A percentile compares a stretch with the other conserved stretches of the same genome.
phyloP scores from a whole-genome alignment of 2,797 vertebrate genomes.

The Coregonus suidteri region DNA sequence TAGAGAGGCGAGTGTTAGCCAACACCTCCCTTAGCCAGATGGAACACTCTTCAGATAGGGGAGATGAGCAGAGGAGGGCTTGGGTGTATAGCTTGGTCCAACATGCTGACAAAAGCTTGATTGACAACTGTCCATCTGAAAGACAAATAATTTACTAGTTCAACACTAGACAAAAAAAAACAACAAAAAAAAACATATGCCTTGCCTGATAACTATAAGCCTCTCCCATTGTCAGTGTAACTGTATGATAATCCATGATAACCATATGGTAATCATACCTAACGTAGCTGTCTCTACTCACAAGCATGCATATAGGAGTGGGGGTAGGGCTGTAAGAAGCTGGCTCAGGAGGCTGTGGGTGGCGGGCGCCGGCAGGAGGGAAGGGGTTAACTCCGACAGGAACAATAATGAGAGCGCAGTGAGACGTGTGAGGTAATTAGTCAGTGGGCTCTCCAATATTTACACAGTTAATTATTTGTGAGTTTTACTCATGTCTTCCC shows the following conservation, averaged over 20 bases:
- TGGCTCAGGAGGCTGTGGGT: background rate
- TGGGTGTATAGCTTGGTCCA: background rate
- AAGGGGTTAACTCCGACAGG: conserved; percentile 74
- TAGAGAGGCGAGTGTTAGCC: background rate
- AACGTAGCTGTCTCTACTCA: background rate
- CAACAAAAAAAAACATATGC: background rate
- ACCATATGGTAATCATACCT: background rate
- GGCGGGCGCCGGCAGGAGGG: conserved; percentile 23
- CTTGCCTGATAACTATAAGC: background rate
- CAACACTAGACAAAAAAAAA: background rate
- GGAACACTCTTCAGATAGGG: background rate
- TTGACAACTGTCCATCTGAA: background rate
- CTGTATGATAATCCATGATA: background rate
- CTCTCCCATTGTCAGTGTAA: background rate
- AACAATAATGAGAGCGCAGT: conserved; percentile 81
- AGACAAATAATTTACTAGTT: background rate
- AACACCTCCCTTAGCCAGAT: background rate
- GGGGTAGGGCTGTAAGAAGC: background rate
- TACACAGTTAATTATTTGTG: conserved; percentile 86
- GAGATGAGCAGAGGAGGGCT: background rate
- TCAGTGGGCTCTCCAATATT: conserved; percentile 83
- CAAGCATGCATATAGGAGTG: conserved; percentile 11
- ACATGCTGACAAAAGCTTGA: background rate
- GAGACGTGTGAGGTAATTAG: conserved; percentile 83
- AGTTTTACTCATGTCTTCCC: conserved; percentile 82